A percentile compares a stretch with the other conserved stretches of the same genome.
phyloP scores from a whole-genome alignment of 2,797 vertebrate species.

The Girardinus metallicus region DNA sequence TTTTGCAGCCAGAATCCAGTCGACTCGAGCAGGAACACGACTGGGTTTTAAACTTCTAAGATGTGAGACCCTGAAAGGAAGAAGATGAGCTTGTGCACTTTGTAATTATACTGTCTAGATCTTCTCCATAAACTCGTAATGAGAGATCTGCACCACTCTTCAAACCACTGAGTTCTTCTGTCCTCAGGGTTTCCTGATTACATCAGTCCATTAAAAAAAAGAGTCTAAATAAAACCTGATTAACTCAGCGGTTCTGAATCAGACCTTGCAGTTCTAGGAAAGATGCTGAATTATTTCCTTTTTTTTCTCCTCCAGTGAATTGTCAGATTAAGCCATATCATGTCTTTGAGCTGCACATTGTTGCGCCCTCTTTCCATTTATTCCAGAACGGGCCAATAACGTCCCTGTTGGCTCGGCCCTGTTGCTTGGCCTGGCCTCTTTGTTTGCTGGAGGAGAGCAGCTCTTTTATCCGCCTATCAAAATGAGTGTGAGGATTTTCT shows the following conservation, averaged over 20 bases:
- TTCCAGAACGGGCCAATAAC: conserved; percentile 41
- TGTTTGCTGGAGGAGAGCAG: conserved; percentile 28
- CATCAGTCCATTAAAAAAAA: neutral
- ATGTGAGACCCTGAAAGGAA: conserved; percentile 20
- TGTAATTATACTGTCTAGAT: conserved; percentile 54
- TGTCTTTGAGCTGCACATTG: conserved; percentile 39
- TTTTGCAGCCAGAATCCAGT: conserved; percentile 37
- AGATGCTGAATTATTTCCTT: conserved; percentile 38
- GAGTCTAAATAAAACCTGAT: conserved; percentile 36
- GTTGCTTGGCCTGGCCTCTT: conserved; percentile 32
- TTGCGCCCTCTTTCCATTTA: conserved; percentile 39
- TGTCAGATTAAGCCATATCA: conserved; percentile 54
- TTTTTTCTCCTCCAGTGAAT: conserved; percentile 60
- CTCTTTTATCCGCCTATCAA: conserved; percentile 31
- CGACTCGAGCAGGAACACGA: conserved; percentile 40
- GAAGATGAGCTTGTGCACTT: conserved; percentile 26
- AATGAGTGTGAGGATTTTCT: conserved; percentile 45
- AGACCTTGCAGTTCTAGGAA: conserved; percentile 14
- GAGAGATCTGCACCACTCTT: conserved; percentile 14
- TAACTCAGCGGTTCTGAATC: conserved; percentile 22
- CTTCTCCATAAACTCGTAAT: conserved; percentile 18
- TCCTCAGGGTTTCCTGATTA: neutral
- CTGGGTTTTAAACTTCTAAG: conserved; percentile 42
- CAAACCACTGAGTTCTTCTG: neutral
- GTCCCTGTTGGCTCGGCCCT: conserved; percentile 34